Evolutionary conservation across 2,888 invertebrate genomes (phyloP).

Genomic region (Rotaria socialis): DNA sequence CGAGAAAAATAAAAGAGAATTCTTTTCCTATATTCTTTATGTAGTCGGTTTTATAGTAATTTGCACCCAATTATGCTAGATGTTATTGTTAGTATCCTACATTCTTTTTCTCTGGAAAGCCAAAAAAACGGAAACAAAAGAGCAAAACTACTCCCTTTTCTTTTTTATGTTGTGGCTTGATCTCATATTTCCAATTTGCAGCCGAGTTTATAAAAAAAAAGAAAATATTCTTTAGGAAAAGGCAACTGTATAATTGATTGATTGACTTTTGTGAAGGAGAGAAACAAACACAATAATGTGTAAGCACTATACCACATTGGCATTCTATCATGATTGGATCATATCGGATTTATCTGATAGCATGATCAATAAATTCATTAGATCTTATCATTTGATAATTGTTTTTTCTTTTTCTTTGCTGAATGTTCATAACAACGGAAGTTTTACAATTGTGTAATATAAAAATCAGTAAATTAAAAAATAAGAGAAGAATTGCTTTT

Average conservation of each 20-base stretch:
- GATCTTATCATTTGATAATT: slow-evolving; percentile 2
- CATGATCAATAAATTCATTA: background rate
- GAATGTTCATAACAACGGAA: no score
- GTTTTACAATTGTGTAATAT: no score
- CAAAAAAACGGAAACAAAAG: background rate
- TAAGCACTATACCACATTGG: background rate
- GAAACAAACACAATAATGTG: background rate
- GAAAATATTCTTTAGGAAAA: background rate
- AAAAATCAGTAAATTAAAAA: no score
- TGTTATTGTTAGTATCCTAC: background rate
- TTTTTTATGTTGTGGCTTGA: background rate
- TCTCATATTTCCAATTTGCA: slow-evolving; percentile 18
- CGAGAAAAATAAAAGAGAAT: background rate
- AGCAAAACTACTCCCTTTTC: background rate
- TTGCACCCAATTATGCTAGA: background rate
- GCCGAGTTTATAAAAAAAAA: background rate
- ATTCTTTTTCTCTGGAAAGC: background rate
- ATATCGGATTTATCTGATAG: background rate
- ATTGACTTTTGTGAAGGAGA: background rate
- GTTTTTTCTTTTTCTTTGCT: background rate
- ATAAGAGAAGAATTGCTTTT: no score
- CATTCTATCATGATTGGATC: background rate
- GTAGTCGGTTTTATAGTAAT: background rate
- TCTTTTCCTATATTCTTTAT: background rate
- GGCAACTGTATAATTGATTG: background rate